Conservation (phyloP, 2,797 vertebrate genomes). For the Buceros bicornis region DNA sequence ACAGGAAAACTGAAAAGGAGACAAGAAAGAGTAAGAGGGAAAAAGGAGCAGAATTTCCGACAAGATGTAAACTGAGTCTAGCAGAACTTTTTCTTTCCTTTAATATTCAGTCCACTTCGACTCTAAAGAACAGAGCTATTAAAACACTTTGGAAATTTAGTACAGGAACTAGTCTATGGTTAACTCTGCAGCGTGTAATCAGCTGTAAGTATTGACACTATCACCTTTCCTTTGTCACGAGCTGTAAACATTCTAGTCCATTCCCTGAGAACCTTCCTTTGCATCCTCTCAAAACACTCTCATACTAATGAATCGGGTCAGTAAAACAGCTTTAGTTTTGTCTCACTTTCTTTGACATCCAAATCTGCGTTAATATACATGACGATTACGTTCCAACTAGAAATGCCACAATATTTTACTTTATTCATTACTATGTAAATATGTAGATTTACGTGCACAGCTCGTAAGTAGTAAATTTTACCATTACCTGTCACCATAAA, state of each 20-base stretch:
- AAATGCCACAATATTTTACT: conserved; percentile 55
- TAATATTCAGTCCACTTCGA: background rate
- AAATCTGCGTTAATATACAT: conserved; percentile 32
- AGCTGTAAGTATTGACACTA: background rate
- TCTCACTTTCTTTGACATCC: background rate
- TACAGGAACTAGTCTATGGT: background rate
- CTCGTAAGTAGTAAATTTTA: conserved; percentile 45
- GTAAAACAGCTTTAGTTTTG: conserved; percentile 44
- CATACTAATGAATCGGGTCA: background rate
- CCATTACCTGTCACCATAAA: conserved; percentile 27
- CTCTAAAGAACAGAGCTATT: background rate
- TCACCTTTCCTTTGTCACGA: background rate
- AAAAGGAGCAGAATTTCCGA: background rate
- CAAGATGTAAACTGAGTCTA: background rate
- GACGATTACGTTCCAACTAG: conserved; percentile 41
- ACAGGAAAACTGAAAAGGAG: background rate
- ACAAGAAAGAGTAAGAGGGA: background rate
- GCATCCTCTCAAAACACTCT: conserved; percentile 22
- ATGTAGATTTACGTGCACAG: conserved; percentile 46
- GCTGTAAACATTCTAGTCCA: background rate
- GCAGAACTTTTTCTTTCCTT: background rate
- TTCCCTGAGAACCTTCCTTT: conserved; percentile 12
- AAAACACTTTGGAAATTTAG: background rate
- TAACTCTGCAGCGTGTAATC: background rate
- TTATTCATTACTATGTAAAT: conserved; percentile 39